A percentile compares a stretch with the other conserved stretches of the same genome.
These are phyloP conservation scores for Macrosiphum euphorbiae DNA, from an alignment of 2,888 invertebrate genomes.

Conservation along the genomic window DNA sequence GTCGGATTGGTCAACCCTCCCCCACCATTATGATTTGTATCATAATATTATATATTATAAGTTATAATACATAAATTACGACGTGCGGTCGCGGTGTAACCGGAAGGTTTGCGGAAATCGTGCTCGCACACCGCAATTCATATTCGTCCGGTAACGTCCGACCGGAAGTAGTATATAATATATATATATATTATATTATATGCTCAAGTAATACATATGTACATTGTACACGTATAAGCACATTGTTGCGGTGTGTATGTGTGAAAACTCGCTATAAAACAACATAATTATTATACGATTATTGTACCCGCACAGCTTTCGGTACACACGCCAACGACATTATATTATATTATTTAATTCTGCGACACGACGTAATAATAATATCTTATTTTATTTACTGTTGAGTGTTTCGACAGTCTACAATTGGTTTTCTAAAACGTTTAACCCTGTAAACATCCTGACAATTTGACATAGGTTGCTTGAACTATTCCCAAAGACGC, in stretches of 20 bases:
- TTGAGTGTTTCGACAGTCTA: not conserved
- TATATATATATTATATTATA: not conserved
- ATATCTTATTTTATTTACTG: not conserved
- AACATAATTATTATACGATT: not conserved
- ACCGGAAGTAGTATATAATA: not conserved
- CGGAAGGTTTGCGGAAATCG: not conserved
- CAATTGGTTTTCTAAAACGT: not conserved
- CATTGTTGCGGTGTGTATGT: not conserved
- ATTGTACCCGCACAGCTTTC: not conserved
- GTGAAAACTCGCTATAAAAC: not conserved
- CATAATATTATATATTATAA: not conserved
- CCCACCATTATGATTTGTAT: not conserved
- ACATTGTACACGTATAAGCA: not conserved
- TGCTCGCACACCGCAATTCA: not conserved
- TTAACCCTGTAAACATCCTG: not conserved
- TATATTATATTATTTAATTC: not conserved
- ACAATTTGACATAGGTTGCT: not conserved
- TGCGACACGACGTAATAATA: not conserved
- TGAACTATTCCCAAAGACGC: not conserved
- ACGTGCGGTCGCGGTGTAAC: not conserved
- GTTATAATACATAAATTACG: not conserved
- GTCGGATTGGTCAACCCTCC: not conserved
- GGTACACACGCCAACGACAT: not conserved
- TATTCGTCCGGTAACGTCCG: not conserved
- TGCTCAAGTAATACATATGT: not conserved